Percentiles rank a stretch among this genome's conserved stretches.
phyloP scores from a whole-genome alignment of 2,888 invertebrate genomes.

The Rugalucina vietnamica region DNA sequence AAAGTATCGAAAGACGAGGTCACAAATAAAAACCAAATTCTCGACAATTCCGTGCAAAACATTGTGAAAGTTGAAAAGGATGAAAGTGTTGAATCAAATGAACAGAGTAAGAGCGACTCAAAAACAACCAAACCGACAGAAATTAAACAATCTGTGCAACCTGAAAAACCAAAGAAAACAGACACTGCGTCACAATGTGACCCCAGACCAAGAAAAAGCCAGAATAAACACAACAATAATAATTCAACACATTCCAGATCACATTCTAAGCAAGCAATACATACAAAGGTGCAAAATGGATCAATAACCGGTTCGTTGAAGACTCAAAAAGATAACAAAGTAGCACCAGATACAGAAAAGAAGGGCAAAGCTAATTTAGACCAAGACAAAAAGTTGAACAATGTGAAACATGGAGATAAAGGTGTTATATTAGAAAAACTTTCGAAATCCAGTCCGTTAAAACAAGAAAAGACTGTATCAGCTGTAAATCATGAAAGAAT shows the following conservation, averaged over 20 bases:
- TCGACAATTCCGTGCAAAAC: background rate
- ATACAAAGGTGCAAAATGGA: background rate
- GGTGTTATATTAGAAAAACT: background rate
- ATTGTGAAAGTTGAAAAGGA: background rate
- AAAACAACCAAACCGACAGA: background rate
- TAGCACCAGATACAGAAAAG: background rate
- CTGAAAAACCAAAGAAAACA: slow-evolving; percentile 52
- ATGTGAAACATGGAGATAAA: background rate
- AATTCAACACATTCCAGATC: slow-evolving; percentile 53
- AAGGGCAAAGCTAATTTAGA: background rate
- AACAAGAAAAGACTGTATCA: background rate
- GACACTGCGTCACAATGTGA: slow-evolving; percentile 63
- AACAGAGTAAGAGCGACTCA: background rate
- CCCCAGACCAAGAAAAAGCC: slow-evolving; percentile 51
- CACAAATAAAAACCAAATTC: background rate
- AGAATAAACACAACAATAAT: background rate
- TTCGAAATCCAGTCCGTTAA: background rate
- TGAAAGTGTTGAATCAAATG: background rate
- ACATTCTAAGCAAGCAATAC: slow-evolving; percentile 20
- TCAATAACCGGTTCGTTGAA: background rate
- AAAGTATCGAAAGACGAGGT: background rate
- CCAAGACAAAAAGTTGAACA: background rate
- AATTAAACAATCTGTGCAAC: background rate
- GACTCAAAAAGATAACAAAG: background rate
- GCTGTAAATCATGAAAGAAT: background rate